These are phyloP conservation scores for Hypotaenidia okinawae DNA, from an alignment of 2,797 vertebrate genomes.

Conservation along the genomic window DNA sequence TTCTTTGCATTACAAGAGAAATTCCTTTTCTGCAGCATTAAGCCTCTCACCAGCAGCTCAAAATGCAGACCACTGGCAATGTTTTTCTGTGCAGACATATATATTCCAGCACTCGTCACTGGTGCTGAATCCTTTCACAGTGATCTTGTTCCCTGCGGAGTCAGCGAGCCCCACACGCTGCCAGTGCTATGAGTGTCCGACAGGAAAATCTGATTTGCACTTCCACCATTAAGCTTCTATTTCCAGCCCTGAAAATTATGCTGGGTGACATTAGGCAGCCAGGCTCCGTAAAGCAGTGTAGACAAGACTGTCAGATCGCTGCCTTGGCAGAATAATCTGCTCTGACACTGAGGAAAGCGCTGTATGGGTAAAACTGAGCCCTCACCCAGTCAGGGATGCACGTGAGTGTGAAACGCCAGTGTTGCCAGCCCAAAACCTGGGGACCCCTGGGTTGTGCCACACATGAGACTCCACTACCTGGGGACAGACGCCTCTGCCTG, in stretches of 20 bases:
- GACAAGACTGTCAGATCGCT: slow-evolving; percentile 20
- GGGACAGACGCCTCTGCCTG: background rate
- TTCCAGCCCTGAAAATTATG: slow-evolving; percentile 36
- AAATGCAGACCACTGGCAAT: background rate
- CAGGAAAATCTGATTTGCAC: slow-evolving; percentile 34
- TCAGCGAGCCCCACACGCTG: background rate
- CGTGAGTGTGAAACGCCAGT: background rate
- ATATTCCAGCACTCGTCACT: background rate
- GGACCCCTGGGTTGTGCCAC: background rate
- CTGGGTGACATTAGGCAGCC: slow-evolving; percentile 9
- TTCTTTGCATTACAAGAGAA: background rate
- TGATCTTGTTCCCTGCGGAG: background rate
- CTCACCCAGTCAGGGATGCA: background rate
- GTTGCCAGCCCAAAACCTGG: background rate
- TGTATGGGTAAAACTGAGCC: background rate
- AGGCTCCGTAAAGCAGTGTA: background rate
- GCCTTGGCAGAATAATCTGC: background rate
- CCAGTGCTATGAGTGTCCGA: background rate
- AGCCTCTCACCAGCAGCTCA: background rate
- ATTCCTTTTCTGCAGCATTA: background rate
- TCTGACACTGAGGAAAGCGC: slow-evolving; percentile 1
- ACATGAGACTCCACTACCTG: background rate
- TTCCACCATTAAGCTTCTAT: slow-evolving; percentile 30
- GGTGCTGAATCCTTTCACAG: background rate
- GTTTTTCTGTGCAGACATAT: background rate